Conservation (phyloP, 2,113 vertebrate genomes). For the Helogale parvula region DNA sequence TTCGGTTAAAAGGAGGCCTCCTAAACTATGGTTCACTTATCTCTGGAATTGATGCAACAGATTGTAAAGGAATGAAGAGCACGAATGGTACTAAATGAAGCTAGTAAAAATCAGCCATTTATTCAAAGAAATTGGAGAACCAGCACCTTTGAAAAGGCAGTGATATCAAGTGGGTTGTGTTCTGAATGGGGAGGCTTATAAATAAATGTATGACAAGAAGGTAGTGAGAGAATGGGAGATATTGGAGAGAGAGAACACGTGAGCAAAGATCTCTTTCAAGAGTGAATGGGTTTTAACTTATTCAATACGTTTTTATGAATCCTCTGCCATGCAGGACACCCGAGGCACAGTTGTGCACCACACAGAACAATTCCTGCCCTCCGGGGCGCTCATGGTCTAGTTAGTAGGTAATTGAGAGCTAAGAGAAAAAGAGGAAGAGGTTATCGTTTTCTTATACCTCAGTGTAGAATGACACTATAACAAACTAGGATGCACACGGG, state of each 20-base stretch:
- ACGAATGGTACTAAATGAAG: neutral
- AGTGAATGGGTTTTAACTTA: neutral
- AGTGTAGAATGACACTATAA: neutral
- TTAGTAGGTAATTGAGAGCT: neutral
- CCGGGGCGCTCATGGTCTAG: neutral
- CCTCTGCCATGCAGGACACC: neutral
- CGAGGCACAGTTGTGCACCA: neutral
- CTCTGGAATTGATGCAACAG: neutral
- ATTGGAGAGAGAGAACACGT: neutral
- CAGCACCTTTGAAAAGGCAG: neutral
- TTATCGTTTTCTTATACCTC: neutral
- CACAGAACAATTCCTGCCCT: neutral
- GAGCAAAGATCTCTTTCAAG: neutral
- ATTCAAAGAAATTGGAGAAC: constrained; percentile 41
- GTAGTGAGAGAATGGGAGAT: neutral
- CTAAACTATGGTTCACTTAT: neutral
- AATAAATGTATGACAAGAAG: neutral
- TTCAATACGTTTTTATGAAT: neutral
- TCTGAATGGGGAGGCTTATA: neutral
- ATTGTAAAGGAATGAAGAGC: neutral
- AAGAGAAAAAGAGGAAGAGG: neutral
- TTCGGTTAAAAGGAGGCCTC: neutral
- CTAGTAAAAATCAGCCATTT: neutral
- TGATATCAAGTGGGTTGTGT: neutral
- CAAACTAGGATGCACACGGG: neutral